Conservation (phyloP, 2,797 vertebrate genomes). For the Notamacropus eugenii region DNA sequence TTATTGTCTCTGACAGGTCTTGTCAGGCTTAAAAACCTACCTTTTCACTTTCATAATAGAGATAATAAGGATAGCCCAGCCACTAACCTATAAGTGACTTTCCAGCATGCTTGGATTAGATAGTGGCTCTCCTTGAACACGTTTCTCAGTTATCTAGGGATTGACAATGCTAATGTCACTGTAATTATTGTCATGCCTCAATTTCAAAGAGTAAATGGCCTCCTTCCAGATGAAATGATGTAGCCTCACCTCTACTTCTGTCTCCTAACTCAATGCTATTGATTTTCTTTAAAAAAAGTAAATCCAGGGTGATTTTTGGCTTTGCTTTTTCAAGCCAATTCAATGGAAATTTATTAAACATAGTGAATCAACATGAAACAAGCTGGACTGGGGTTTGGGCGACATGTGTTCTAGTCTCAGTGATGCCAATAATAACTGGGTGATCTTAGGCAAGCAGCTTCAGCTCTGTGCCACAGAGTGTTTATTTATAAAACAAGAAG, state of each 20-base stretch:
- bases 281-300: neutral
- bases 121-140: neutral
- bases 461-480: neutral
- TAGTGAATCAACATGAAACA: neutral
- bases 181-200: neutral
- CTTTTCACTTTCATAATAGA: neutral
- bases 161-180: neutral
- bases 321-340: neutral
- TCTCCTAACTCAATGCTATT: neutral
- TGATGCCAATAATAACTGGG: neutral
- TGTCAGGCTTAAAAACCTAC: neutral
- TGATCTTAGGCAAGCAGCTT: neutral
- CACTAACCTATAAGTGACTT: neutral
- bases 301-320: neutral
- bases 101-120: neutral
- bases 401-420: neutral
- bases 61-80: neutral
- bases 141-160: neutral
- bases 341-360: neutral
- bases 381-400: neutral
- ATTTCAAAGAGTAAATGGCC: neutral
- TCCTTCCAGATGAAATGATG: neutral
- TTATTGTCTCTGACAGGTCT: neutral
- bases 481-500: neutral
- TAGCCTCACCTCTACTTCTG: neutral